Evolutionary conservation across 2,797 vertebrate genomes (phyloP), one percentile per base, ranked within the genome.

Genomic region (Danionella dracula): DNA sequence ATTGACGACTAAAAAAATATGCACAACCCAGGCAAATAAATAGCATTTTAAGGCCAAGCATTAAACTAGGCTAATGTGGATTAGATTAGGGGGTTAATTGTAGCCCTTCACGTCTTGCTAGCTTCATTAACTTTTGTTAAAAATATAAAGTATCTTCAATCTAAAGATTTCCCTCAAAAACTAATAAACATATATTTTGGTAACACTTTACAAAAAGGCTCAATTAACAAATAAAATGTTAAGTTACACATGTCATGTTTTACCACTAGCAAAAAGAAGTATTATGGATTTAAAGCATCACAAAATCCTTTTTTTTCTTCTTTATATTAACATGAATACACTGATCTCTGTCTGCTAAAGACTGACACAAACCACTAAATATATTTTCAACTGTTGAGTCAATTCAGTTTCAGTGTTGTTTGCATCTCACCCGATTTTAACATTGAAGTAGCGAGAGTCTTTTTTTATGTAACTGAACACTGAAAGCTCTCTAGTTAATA

Each of bases 21-120:
- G 41, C 40, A 34, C 40, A 17, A 51, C 16, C 19, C 31, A 11
- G 37, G 54, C 34, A 58, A 67, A 59, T 67, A 50, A 58, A 58
- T 57, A 71, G 21, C 19, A 45, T 31, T 53, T 66, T 51, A 34
- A 53, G 62, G 53, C 40, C 13, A 59, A 67, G 31, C 49, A 15
- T 55, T 17, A n/a, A 37, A n/a, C n/a, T n/a, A 21, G 4, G 53
- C 19, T 59, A 7, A 9, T 27, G n/a, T n/a, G 23, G 11, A 20
- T 53, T 8, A 17, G 48, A 34, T 55, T 55, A 46, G 37, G 13
- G 40, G 20, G 17, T 37, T 45, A 55, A 50, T 45, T 55, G 51
- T 55, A 65, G 50, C 50, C 62, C 41, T 65, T 65, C 31, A 13
- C 31, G 13, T 45, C 40, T 6, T 6, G 23, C 27, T 42, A n/a